Base-by-base conservation (phyloP, 2,113 vertebrate genomes). In the Ctenomys sociabilis region DNA sequence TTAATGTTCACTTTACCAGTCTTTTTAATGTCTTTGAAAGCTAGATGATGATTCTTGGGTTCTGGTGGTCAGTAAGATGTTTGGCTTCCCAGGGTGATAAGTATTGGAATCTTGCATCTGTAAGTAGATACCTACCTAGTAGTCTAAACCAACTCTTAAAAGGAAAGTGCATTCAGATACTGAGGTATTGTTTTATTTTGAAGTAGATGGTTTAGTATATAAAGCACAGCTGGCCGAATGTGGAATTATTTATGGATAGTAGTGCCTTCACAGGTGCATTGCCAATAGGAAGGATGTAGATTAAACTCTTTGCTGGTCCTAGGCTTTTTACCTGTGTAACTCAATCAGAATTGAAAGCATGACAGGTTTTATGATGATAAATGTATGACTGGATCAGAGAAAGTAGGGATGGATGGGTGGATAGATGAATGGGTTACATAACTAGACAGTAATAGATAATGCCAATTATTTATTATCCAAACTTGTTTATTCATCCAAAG, bases 261-360 rank as follows among this genome's bases (percentile, higher is more conserved):
- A 54, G 19, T 89, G 90, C 57, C 83, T 92, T 95, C 85, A 43
- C 92, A 96, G 94, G 87, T 95, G 95, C 85, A 81, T 66, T 95
- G 73, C 94, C 97, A 87, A 70, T 93, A 90, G 94, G 88, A 92
- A 97, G 75, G 92, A 30, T 95, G 93, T 94, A 92, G 95, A 93
- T 96, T 96, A 94, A 96, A 85, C 85, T 96, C 95, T 92, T 95
- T 91, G 95, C 94, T 94, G 84, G 92, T 92, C 93, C 90, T 97
- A 73, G 35, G 92, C 83, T 96, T 97, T 95, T 96, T 97, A 95
- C 96, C 95, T 96, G 94, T 95, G 93, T 97, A 96, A 96, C 85
- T 97, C 93, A 92, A 96, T 97, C 92, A 93, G 95, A 94, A 95
- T 91, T 81, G 86, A 96, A 95, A 93, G 82, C 88, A 63, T 95